Evolutionary conservation across 2,888 invertebrate species (phyloP).

Genomic region (Heliconius erato): DNA sequence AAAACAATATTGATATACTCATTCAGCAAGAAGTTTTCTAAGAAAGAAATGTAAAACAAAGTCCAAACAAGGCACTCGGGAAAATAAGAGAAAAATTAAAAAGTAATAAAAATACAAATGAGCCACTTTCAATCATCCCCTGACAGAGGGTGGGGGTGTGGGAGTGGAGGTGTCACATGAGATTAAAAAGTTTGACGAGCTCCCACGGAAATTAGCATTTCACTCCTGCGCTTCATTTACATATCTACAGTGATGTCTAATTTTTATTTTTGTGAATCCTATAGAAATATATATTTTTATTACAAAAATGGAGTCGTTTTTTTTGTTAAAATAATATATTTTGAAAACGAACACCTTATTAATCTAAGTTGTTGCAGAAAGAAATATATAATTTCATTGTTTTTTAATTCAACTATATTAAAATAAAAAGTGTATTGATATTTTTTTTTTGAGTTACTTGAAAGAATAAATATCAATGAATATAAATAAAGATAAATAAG

Average conservation of each 20-base stretch:
- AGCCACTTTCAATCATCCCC: constrained; percentile 84
- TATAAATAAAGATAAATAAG: no score
- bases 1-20: neutral
- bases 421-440: no score
- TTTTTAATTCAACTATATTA: no score
- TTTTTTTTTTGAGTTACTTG: no score
- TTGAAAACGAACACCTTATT: neutral
- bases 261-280: constrained; percentile 45
- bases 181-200: constrained; percentile 84
- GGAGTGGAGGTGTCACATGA: constrained; percentile 79
- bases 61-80: constrained; percentile 65
- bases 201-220: constrained; percentile 86
- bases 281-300: constrained; percentile 2
- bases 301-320: neutral
- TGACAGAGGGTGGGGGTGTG: constrained; percentile 66
- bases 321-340: neutral
- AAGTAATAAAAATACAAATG: constrained; percentile 86
- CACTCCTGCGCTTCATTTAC: constrained; percentile 76
- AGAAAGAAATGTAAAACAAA: constrained; percentile 34
- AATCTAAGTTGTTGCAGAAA: neutral
- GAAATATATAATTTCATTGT: no score
- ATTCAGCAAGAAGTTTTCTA: neutral
- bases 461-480: no score
- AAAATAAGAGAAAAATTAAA: constrained; percentile 82
- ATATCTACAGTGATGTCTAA: constrained; percentile 71